Conservation (phyloP, 2,113 vertebrate genomes). For the Hiodon alosoides region DNA sequence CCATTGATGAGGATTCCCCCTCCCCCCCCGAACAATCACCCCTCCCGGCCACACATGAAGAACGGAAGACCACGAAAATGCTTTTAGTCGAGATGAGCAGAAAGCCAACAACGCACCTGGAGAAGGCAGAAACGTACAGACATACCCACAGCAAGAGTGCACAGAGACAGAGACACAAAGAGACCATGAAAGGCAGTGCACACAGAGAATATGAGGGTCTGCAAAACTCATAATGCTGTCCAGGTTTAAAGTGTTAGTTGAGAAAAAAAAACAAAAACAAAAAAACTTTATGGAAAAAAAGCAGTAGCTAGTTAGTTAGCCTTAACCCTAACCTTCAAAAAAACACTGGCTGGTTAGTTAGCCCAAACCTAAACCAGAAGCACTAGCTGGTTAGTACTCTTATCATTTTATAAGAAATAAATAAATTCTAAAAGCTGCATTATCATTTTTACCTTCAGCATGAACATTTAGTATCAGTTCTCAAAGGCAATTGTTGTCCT, state of each 20-base stretch:
- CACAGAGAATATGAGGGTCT: neutral
- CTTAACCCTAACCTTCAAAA: neutral
- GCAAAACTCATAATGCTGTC: neutral
- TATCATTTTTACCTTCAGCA: no score
- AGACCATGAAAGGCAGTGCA: neutral
- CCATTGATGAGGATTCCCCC: conserved; percentile 3
- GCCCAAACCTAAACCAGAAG: no score
- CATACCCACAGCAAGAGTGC: neutral
- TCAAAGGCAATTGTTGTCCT: conserved; percentile 24
- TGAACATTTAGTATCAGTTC: neutral
- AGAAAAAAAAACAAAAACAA: neutral
- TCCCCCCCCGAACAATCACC: neutral
- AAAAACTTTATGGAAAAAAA: neutral
- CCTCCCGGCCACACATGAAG: conserved; percentile 11
- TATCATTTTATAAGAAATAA: no score
- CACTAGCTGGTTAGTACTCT: no score
- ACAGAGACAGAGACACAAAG: neutral
- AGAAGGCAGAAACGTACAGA: conserved; percentile 9
- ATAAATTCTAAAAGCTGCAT: no score
- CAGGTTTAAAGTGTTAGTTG: conserved; percentile 1
- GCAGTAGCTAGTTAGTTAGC: neutral
- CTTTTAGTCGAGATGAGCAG: neutral
- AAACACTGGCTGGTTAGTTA: neutral
- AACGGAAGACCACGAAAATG: neutral
- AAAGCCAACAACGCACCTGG: conserved; percentile 16